Evolutionary conservation across 64 coral and sea anemone species (phyloP).

Genomic region (Actinia tenebrosa): DNA sequence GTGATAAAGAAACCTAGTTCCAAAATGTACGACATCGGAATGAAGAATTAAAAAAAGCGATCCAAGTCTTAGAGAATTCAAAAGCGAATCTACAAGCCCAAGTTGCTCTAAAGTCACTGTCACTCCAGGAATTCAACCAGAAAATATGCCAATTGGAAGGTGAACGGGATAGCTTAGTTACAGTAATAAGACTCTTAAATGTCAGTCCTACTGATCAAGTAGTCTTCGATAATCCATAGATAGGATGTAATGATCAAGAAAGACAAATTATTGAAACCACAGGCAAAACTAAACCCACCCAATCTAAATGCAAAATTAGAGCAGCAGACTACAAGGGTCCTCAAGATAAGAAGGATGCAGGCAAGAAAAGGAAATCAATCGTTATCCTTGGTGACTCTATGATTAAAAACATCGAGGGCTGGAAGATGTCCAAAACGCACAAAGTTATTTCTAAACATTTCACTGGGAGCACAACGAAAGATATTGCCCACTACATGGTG

Average conservation of each 20-base stretch:
- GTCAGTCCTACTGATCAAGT: background rate
- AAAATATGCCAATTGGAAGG: background rate
- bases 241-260: background rate
- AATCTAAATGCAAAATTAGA: background rate
- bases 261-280: background rate
- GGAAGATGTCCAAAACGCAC: conserved; percentile 47
- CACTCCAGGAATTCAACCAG: background rate
- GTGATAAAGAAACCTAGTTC: background rate
- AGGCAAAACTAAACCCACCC: background rate
- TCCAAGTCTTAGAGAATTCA: background rate
- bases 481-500: conserved; percentile 13
- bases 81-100: background rate
- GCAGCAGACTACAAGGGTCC: background rate
- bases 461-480: background rate
- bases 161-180: background rate
- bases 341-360: background rate
- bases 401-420: conserved; percentile 46
- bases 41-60: background rate
- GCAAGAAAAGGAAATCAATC: background rate
- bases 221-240: background rate
- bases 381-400: conserved; percentile 54
- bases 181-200: background rate
- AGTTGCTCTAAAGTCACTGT: background rate
- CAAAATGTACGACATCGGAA: background rate
- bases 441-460: conserved; percentile 6